Evolutionary conservation across 2,888 invertebrate species (phyloP), one percentile per base, ranked within the genome.

Genomic region (Drosophila greeni): DNA sequence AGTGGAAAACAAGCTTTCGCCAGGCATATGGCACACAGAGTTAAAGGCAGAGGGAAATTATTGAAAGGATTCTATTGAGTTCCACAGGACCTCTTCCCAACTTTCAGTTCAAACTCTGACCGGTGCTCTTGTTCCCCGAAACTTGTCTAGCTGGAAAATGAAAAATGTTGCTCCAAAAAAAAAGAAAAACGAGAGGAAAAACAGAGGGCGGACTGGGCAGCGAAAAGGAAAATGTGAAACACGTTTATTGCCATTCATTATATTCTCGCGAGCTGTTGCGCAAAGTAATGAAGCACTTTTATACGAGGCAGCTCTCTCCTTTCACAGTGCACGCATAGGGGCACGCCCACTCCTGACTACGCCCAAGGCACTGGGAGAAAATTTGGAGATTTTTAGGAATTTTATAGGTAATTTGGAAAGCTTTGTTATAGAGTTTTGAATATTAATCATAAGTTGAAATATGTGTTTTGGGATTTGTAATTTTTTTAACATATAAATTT

Each of bases 241-340:
- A 85, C 81, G 81, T 85, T 81, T 81, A 85, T 81, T 74, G 81
- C 84, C 82, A 83, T 81, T 81, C 81, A 81, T 81, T 81, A 81
- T 85, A 85, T 83, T 85, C 84, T 81, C 74, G 81, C 81, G 81
- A 85, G 85, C 85, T 85, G 81, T 70, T 85, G 84, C 85, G 84
- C 81, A 81, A 85, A 81, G 84, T 85, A 81, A 85, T 85, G 81
- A 81, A 81, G 82, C 84, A 72, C 74, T 81, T 85, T 74, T 66
- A 56, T 66, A 47, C 64, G 48, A 39, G 52, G 49, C 42, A 42
- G 56, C 42, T 66, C 78, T 70, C 73, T 70, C 70, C 75, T 66
- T 81, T 80, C 54, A 59, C 58, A 52, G 56, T 33, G 40, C 52
- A 56, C 33, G 49, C 61, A 23, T 39, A 40, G 53, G 3, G 33